Evolutionary conservation across 2,888 invertebrate genomes (phyloP).

Genomic region (Salticus scenicus): DNA sequence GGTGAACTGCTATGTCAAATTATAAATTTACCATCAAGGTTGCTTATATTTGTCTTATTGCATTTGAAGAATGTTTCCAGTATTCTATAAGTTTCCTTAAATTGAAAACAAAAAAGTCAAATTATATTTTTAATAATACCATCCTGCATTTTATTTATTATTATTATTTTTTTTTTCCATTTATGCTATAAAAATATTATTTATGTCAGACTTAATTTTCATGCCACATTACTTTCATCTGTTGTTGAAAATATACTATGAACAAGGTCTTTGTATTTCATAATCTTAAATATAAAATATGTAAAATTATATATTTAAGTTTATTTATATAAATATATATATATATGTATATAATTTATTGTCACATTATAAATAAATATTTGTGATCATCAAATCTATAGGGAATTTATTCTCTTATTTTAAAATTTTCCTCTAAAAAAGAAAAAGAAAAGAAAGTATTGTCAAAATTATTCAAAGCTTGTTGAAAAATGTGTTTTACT

Average conservation of each 20-base stretch:
- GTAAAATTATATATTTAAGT: background rate
- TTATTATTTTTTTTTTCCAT: background rate
- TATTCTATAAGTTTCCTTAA: slow-evolving; percentile 28
- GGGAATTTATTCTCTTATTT: background rate
- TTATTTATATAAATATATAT: background rate
- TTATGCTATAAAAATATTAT: background rate
- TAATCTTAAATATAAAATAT: background rate
- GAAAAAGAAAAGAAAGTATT: no score
- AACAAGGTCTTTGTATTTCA: background rate
- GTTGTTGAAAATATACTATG: background rate
- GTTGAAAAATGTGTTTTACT: background rate
- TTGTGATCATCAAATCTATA: background rate
- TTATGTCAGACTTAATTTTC: background rate
- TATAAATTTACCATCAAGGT: slow-evolving; percentile 19
- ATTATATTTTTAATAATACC: background rate
- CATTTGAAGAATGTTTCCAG: slow-evolving; percentile 30
- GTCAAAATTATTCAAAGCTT: background rate
- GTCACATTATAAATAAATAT: background rate
- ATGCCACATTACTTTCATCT: background rate
- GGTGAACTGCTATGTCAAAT: slow-evolving; percentile 61
- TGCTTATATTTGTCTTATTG: slow-evolving; percentile 31
- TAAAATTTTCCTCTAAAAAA: background rate
- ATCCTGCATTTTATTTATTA: background rate
- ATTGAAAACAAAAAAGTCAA: background rate
- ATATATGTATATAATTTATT: background rate